Evolutionary conservation across 1,140 invertebrate species (phyloP).

Genomic region (Lepidotrigona ventralis): DNA sequence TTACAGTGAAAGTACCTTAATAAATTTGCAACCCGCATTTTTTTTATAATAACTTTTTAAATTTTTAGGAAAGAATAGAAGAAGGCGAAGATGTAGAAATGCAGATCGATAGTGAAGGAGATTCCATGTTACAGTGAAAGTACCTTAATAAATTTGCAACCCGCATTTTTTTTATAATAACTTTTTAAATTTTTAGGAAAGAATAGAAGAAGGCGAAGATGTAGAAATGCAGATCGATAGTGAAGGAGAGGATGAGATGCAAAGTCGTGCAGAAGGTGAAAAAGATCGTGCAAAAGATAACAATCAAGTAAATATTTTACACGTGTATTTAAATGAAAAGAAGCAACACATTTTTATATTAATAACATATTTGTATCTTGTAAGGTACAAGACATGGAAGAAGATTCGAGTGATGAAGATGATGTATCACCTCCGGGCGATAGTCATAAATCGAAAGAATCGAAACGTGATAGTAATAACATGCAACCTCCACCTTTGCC

Average conservation of each 20-base stretch:
- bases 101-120: conserved; percentile 88
- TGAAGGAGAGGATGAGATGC: conserved; percentile 87
- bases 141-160: background rate
- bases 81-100: conserved; percentile 87
- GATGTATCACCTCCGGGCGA: conserved; percentile 75
- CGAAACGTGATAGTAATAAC: conserved; percentile 71
- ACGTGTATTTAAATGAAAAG: conserved; percentile 46
- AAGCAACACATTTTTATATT: background rate
- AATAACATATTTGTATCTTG: conserved; percentile 12
- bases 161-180: background rate
- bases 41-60: conserved; percentile 8
- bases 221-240: conserved; percentile 90
- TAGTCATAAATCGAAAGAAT: conserved; percentile 77
- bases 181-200: conserved; percentile 73
- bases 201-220: conserved; percentile 84
- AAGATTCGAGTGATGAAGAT: conserved; percentile 91
- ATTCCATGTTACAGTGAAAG: conserved; percentile 64
- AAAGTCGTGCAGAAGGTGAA: conserved; percentile 83
- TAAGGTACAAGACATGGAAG: conserved; percentile 94
- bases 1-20: background rate
- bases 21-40: background rate
- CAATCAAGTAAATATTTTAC: conserved; percentile 72
- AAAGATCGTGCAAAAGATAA: conserved; percentile 85
- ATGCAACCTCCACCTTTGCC: conserved; percentile 88
- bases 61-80: conserved; percentile 81